These are phyloP conservation scores for Epinotia brunnichana DNA, from an alignment of 2,888 invertebrate genomes.

Conservation along the genomic window DNA sequence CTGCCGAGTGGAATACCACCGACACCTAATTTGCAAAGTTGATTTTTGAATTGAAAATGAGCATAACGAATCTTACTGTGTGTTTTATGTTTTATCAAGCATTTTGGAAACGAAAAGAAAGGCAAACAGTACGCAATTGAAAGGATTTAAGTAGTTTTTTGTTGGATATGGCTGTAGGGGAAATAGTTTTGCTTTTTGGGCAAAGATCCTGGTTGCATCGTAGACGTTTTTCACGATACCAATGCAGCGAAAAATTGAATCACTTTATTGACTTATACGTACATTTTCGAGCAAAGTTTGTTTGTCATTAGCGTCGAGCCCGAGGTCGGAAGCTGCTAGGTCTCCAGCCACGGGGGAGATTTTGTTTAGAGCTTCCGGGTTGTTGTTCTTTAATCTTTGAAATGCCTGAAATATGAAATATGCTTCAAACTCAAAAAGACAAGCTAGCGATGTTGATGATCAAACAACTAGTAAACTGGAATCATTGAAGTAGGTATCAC, in stretches of 20 bases:
- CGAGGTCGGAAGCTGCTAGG: conserved; percentile 88
- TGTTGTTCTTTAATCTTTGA: conserved; percentile 85
- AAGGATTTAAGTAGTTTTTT: too few relatives aligned
- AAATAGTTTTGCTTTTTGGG: too few relatives aligned
- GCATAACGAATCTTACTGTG: too few relatives aligned
- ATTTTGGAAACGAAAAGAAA: too few relatives aligned
- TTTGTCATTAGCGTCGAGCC: conserved; percentile 86
- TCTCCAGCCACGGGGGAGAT: conserved; percentile 90
- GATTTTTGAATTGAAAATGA: conserved; percentile 53
- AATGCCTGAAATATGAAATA: conserved; percentile 83
- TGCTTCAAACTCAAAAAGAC: not conserved
- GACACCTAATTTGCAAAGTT: conserved; percentile 68
- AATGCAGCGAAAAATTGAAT: too few relatives aligned
- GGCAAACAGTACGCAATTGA: too few relatives aligned
- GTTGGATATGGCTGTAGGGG: too few relatives aligned
- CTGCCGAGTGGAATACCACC: conserved; percentile 64
- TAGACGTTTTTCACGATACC: too few relatives aligned
- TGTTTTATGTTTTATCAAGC: too few relatives aligned
- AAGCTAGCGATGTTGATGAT: not conserved
- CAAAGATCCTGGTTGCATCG: too few relatives aligned
- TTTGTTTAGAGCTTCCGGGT: conserved; percentile 86
- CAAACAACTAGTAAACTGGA: not conserved
- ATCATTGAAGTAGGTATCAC: too few relatives aligned
- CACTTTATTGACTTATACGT: too few relatives aligned
- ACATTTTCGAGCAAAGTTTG: conserved; percentile 54